phyloP scores from a whole-genome alignment of 2,113 vertebrate genomes.

The Carollia perspicillata region DNA sequence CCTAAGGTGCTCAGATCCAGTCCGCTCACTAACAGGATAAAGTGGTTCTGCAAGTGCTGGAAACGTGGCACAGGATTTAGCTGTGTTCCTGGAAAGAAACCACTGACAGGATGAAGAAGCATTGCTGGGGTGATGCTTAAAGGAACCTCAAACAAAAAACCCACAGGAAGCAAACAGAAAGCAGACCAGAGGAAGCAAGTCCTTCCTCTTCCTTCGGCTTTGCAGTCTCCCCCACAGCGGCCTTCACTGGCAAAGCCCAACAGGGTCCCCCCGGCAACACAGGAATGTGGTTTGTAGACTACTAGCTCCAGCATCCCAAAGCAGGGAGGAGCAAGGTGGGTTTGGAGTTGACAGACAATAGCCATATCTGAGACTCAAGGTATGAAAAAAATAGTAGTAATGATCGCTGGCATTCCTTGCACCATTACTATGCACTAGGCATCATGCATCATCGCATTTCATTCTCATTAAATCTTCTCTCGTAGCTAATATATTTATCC shows the following conservation, averaged over 20 bases:
- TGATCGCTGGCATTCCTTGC: neutral
- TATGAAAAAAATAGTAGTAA: neutral
- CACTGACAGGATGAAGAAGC: neutral
- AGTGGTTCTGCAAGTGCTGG: neutral
- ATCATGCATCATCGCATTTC: neutral
- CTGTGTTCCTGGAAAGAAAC: neutral
- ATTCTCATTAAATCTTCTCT: conserved; percentile 1
- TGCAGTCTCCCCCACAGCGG: neutral
- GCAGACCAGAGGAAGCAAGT: neutral
- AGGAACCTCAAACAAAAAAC: neutral
- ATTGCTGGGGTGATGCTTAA: neutral
- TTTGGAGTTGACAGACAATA: neutral
- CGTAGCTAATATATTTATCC: neutral
- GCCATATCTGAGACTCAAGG: neutral
- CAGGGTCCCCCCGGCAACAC: neutral
- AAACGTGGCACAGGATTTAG: neutral
- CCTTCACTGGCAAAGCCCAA: neutral
- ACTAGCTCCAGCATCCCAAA: neutral
- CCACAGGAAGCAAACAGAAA: neutral
- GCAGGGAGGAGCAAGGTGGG: neutral
- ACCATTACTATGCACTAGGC: neutral
- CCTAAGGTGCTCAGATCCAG: neutral
- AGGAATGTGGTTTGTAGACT: neutral
- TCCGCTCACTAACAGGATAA: neutral
- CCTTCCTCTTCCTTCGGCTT: neutral